phyloP scores from a whole-genome alignment of 2,113 vertebrate genomes.

The Calonectris borealis region DNA sequence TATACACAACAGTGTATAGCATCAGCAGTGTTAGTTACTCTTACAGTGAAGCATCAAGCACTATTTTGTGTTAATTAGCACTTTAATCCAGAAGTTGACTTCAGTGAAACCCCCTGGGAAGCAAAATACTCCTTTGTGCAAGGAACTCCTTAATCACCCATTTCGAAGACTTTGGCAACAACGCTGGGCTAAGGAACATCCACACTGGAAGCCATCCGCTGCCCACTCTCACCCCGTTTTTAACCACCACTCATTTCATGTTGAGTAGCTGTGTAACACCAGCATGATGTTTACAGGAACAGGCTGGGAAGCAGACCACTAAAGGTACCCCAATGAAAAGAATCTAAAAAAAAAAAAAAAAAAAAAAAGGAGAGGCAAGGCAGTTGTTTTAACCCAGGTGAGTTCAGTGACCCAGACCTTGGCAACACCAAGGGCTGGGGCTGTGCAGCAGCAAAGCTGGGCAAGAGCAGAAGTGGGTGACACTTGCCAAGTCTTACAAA shows the following conservation, averaged over 20 bases:
- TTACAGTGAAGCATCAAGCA: not conserved
- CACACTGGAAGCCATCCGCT: not conserved
- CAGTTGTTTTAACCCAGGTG: not conserved
- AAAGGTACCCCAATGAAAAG: not conserved
- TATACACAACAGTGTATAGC: too few species aligned
- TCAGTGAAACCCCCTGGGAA: not conserved
- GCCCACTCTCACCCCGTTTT: not conserved
- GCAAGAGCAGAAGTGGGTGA: not conserved
- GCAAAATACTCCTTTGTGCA: not conserved
- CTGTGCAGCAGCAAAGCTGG: not conserved
- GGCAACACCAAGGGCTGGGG: not conserved
- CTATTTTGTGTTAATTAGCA: constrained; percentile 3
- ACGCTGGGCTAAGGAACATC: not conserved
- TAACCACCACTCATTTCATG: not conserved
- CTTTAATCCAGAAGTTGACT: constrained; percentile 3
- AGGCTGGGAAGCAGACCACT: not conserved
- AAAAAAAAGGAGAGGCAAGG: not conserved
- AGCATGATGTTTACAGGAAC: not conserved
- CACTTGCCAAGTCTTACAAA: not conserved
- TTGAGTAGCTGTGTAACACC: not conserved
- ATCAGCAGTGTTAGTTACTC: not conserved
- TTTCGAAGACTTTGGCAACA: not conserved
- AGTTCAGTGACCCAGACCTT: not conserved
- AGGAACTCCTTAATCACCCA: not conserved
- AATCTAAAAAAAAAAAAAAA: too few species aligned